phyloP scores from a whole-genome alignment of 2,113 vertebrate genomes.

The Ptyas mucosa region DNA sequence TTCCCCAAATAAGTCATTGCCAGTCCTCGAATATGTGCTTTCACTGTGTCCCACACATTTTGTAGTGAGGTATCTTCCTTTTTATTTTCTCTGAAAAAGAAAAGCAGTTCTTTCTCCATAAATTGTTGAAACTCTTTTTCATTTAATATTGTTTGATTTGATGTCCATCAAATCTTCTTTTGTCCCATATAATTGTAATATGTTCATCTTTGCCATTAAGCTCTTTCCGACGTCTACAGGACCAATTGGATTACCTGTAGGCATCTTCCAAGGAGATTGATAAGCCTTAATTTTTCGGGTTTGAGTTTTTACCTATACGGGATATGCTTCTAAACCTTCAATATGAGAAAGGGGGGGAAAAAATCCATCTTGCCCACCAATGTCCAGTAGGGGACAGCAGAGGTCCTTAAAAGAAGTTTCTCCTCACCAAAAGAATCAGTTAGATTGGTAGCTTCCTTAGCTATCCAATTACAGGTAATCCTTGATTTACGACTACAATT shows the following conservation, averaged over 20 bases:
- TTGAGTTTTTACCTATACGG: too few relatives aligned
- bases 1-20: too few relatives aligned
- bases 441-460: neutral
- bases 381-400: slow-evolving; percentile 66
- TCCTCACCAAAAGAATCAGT: neutral
- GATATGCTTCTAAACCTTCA: neutral
- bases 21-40: too few relatives aligned
- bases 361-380: neutral
- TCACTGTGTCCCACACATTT: too few relatives aligned
- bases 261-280: neutral
- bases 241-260: neutral
- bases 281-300: neutral
- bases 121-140: too few relatives aligned
- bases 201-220: neutral
- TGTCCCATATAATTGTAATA: too few relatives aligned
- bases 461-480: neutral
- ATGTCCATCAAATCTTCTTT: too few relatives aligned
- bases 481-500: too few relatives aligned
- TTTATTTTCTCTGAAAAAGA: too few relatives aligned
- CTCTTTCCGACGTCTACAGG: neutral
- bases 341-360: neutral
- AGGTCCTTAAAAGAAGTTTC: slow-evolving; percentile 38
- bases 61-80: too few relatives aligned
- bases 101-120: too few relatives aligned
- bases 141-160: too few relatives aligned